Evolutionary conservation across 2,888 invertebrate species (phyloP).

Genomic region (Chloroclystis v-ata): DNA sequence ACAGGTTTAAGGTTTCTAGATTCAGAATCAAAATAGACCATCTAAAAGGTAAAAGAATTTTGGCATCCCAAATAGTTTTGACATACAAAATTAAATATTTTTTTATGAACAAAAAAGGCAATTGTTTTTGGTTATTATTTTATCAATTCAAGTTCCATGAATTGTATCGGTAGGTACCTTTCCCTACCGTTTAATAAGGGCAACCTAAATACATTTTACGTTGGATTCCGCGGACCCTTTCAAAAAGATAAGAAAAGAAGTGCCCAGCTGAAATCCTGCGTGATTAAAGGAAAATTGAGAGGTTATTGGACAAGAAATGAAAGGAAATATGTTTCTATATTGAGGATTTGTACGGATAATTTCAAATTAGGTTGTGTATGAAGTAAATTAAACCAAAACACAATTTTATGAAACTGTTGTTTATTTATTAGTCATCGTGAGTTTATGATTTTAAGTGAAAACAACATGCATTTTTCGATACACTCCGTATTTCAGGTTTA

Average conservation of each 20-base stretch:
- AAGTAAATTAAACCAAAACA: too few relatives aligned
- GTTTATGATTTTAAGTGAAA: too few relatives aligned
- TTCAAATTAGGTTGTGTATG: background rate
- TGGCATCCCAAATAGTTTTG: too few relatives aligned
- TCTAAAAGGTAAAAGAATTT: too few relatives aligned
- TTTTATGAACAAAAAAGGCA: background rate
- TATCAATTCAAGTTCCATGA: background rate
- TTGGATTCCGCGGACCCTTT: conserved; percentile 39
- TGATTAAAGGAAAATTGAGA: conserved; percentile 51
- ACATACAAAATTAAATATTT: too few relatives aligned
- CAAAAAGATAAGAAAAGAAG: conserved; percentile 44
- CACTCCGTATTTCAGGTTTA: too few relatives aligned
- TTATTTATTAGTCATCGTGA: too few relatives aligned
- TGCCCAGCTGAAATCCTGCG: conserved; percentile 41
- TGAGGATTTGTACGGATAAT: background rate
- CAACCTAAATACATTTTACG: conserved; percentile 42
- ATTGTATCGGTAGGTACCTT: background rate
- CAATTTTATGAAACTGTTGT: too few relatives aligned
- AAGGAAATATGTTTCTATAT: conserved; percentile 26
- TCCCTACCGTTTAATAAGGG: conserved; percentile 7
- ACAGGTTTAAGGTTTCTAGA: too few relatives aligned
- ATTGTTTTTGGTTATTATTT: background rate
- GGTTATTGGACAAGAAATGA: conserved; percentile 29
- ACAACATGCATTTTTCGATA: too few relatives aligned
- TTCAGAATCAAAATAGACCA: too few relatives aligned